Evolutionary conservation across 2,888 invertebrate genomes (phyloP).

Genomic region (Saturnia japonica): DNA sequence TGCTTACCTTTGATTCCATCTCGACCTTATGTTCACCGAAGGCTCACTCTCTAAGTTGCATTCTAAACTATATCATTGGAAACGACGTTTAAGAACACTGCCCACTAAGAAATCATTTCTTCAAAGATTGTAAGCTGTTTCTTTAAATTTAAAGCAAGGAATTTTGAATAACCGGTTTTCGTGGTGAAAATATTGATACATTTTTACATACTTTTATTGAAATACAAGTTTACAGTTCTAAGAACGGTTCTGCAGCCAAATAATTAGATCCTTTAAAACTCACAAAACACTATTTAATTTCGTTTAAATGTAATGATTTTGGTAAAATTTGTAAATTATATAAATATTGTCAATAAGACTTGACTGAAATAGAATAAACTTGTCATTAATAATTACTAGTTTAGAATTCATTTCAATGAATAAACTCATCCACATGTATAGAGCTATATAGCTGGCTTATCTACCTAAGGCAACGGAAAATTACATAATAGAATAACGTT

Average conservation of each 20-base stretch:
- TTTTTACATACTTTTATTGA: too few species aligned
- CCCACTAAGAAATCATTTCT: background rate
- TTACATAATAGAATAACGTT: conserved; percentile 39
- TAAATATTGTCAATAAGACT: too few species aligned
- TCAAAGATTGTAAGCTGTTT: background rate
- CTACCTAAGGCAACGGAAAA: conserved; percentile 25
- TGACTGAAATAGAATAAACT: background rate
- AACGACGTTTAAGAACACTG: background rate
- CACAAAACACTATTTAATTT: too few species aligned
- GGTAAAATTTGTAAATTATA: too few species aligned
- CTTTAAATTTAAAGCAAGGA: too few species aligned
- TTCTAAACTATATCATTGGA: background rate
- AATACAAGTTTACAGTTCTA: too few species aligned
- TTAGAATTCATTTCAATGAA: background rate
- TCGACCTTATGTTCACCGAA: background rate
- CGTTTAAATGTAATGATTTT: too few species aligned
- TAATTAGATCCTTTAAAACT: too few species aligned
- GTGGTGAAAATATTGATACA: too few species aligned
- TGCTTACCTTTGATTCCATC: background rate
- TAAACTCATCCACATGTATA: background rate
- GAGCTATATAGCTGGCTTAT: conserved; percentile 1
- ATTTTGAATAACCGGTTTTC: too few species aligned
- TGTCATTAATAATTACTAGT: background rate
- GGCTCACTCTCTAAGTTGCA: background rate
- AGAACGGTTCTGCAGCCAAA: too few species aligned